phyloP scores from a whole-genome alignment of 1,140 invertebrate species.

The Panulirus ornatus region DNA sequence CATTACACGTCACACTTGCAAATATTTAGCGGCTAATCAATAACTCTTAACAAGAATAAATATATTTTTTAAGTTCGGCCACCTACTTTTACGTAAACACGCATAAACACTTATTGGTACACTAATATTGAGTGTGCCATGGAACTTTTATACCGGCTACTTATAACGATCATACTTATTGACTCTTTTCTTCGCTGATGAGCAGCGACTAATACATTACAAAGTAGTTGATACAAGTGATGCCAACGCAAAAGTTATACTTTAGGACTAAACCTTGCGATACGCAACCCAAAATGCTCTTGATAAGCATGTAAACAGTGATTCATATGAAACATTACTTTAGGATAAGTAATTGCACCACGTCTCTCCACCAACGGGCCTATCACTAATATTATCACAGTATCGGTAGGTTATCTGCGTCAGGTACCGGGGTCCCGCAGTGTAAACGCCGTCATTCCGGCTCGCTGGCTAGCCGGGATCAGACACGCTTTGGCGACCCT shows the following conservation, averaged over 20 bases:
- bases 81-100: not conserved
- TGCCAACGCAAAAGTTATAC: not conserved
- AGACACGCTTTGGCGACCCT: not conserved
- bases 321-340: not conserved
- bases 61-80: constrained; percentile 2
- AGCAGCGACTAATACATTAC: not conserved
- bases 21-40: constrained; percentile 25
- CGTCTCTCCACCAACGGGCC: not conserved
- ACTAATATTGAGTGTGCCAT: not conserved
- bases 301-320: not conserved
- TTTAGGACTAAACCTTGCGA: not conserved
- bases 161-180: not conserved
- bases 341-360: not conserved
- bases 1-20: constrained; percentile 29
- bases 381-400: not conserved
- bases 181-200: not conserved
- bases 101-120: not conserved
- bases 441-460: not conserved
- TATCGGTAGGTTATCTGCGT: not conserved
- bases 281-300: too few relatives aligned
- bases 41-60: not conserved
- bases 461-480: constrained; percentile 2
- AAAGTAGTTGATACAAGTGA: not conserved
- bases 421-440: not conserved
- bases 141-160: not conserved